phyloP scores from a whole-genome alignment of 2,888 invertebrate species.

The Orthosia cruda region DNA sequence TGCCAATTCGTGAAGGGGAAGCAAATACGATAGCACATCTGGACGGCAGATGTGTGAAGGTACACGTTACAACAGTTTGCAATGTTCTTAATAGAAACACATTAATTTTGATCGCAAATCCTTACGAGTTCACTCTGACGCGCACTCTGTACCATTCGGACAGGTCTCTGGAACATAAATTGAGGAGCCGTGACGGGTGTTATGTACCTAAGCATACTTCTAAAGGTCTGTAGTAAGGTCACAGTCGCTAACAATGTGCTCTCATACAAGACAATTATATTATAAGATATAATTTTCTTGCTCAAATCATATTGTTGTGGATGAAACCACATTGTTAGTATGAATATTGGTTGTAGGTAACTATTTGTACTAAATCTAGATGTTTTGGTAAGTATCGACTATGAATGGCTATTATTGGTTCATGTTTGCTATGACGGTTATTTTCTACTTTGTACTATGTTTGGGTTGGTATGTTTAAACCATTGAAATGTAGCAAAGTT shows the following conservation, averaged over 20 bases:
- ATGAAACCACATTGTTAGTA: slow-evolving; percentile 69
- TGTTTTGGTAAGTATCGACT: slow-evolving; percentile 65
- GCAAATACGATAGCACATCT: slow-evolving; percentile 88
- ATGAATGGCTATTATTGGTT: slow-evolving; percentile 66
- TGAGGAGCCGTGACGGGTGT: slow-evolving; percentile 87
- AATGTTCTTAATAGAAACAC: slow-evolving; percentile 89
- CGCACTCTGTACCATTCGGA: slow-evolving; percentile 96
- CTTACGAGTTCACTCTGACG: slow-evolving; percentile 97
- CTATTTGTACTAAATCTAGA: slow-evolving; percentile 71
- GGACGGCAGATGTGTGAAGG: slow-evolving; percentile 90
- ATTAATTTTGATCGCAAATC: slow-evolving; percentile 90
- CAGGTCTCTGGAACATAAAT: slow-evolving; percentile 93
- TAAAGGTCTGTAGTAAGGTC: slow-evolving; percentile 69
- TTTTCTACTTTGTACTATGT: slow-evolving; percentile 73
- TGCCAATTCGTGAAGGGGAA: slow-evolving; percentile 89
- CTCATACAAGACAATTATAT: slow-evolving; percentile 35
- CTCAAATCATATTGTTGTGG: slow-evolving; percentile 3
- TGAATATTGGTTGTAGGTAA: slow-evolving; percentile 57
- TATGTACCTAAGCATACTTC: slow-evolving; percentile 77
- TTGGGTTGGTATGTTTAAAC: slow-evolving; percentile 68
- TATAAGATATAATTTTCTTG: background rate
- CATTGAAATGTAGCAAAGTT: slow-evolving; percentile 67
- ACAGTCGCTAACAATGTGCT: slow-evolving; percentile 58
- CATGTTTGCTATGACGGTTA: slow-evolving; percentile 70
- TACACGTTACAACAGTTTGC: slow-evolving; percentile 90